These are phyloP conservation scores for Amniataba percoides DNA, from an alignment of 2,797 vertebrate species.

Conservation along the genomic window DNA sequence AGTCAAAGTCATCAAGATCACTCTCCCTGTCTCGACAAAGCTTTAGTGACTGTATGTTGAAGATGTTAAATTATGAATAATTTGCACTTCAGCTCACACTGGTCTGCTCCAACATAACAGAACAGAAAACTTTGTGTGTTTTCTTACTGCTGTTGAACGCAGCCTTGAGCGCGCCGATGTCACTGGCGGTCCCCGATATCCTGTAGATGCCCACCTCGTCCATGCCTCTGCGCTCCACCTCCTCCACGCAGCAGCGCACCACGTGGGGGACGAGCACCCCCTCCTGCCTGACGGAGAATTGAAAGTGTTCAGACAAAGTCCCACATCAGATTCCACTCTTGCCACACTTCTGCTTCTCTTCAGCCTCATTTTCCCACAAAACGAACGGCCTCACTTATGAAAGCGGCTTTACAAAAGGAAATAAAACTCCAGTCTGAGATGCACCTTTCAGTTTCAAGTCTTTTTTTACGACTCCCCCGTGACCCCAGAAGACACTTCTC, in stretches of 20 bases:
- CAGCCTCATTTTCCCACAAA: not conserved
- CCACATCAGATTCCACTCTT: not conserved
- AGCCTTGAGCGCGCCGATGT: constrained; percentile 77
- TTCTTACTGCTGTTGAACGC: constrained; percentile 84
- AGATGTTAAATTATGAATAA: not conserved
- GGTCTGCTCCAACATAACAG: not conserved
- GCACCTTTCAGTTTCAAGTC: constrained; percentile 9
- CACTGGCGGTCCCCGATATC: constrained; percentile 78
- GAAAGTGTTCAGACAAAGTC: not conserved
- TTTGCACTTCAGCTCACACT: too few species aligned
- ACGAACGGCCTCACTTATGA: constrained; percentile 33
- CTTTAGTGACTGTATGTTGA: not conserved
- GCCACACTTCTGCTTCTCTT: constrained; percentile 49
- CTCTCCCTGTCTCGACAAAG: not conserved
- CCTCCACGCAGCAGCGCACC: constrained; percentile 84
- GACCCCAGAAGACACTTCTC: not conserved
- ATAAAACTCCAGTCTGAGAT: constrained; percentile 17
- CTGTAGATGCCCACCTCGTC: constrained; percentile 86
- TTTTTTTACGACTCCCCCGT: not conserved
- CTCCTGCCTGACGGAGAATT: constrained; percentile 77
- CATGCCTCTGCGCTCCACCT: constrained; percentile 85
- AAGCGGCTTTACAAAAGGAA: constrained; percentile 17
- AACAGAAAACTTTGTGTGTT: not conserved
- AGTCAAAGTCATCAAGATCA: too few species aligned
- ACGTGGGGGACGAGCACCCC: constrained; percentile 84